Evolutionary conservation across 2,797 vertebrate genomes (phyloP), one percentile per base, ranked within the genome.

Genomic region (Diplodus sargus): DNA sequence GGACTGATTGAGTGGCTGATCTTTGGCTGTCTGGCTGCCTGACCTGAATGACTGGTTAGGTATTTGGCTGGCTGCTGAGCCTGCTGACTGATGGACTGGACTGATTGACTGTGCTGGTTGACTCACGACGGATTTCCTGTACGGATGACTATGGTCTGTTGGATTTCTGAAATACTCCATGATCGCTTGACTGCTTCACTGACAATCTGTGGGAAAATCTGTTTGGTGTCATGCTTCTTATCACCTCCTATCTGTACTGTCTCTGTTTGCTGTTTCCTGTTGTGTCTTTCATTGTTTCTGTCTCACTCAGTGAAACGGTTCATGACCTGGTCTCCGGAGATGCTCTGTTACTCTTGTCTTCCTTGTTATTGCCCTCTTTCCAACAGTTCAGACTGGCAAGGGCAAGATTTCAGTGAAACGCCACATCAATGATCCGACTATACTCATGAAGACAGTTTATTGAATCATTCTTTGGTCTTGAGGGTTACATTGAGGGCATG

Each of bases 141-240:
- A 47, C 51, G 25, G 28, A 48, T 28, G 22, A 16, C 20, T 7
- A 20, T 2, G 30, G 48, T 68, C 65, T 25, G 72, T 57, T 78
- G 64, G 28, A 42, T 78, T 73, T 76, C 58, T 78, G 64, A 81
- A 70, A 82, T 30, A 59, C 39, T 51, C 23, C 34, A 12, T 61
- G 63, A 51, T 13, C 18, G n/a, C 59, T 58, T 69, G 34, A 59
- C 74, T 54, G 57, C 11, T 75, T 83, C 47, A 22, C 71, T 76
- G 62, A 43, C 43, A 63, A 57, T 56, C 48, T 66, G 42, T 48
- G 23, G 15, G 42, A 28, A 74, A 30, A 54, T 65, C 56, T 43
- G 52, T 70, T 23, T 20, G 39, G 16, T 57, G 59, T 54, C 76
- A 60, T 43, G 74, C 61, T 63, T 18, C 43, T 61, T 4, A 9